Evolutionary conservation across 2,888 invertebrate species (phyloP).

Genomic region (Willowsia nigromaculata): DNA sequence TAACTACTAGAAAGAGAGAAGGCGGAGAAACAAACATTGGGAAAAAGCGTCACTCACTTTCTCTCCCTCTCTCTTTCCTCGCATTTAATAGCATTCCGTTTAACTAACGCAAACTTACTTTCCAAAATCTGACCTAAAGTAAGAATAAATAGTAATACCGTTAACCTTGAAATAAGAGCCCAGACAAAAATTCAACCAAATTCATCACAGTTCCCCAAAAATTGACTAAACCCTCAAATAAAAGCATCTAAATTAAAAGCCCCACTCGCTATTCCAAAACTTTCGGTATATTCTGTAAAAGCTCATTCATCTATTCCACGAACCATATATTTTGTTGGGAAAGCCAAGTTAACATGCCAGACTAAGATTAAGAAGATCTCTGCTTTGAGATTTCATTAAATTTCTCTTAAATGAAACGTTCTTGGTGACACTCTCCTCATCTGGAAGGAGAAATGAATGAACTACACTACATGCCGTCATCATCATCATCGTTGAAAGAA

Average conservation of each 20-base stretch:
- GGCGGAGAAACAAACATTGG: constrained; percentile 40
- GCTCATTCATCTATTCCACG: neutral
- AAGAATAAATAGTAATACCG: no score
- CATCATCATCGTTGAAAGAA: neutral
- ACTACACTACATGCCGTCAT: neutral
- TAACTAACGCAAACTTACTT: neutral
- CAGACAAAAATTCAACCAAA: no score
- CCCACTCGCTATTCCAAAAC: no score
- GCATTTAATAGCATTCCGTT: neutral
- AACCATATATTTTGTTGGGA: neutral
- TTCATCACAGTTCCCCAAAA: no score
- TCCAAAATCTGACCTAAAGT: neutral
- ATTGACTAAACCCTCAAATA: no score
- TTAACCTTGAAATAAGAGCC: no score
- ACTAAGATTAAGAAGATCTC: constrained; percentile 62
- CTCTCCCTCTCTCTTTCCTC: no score
- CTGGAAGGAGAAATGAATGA: constrained; percentile 51
- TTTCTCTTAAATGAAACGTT: constrained; percentile 56
- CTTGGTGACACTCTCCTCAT: constrained; percentile 40
- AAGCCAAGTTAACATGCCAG: constrained; percentile 46
- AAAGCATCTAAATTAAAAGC: no score
- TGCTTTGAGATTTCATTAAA: constrained; percentile 66
- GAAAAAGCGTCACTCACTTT: neutral
- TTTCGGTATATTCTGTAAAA: neutral
- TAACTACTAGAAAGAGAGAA: neutral